These are phyloP conservation scores for Julus scanicus DNA, from an alignment of 2,888 invertebrate species.

Conservation along the genomic window DNA sequence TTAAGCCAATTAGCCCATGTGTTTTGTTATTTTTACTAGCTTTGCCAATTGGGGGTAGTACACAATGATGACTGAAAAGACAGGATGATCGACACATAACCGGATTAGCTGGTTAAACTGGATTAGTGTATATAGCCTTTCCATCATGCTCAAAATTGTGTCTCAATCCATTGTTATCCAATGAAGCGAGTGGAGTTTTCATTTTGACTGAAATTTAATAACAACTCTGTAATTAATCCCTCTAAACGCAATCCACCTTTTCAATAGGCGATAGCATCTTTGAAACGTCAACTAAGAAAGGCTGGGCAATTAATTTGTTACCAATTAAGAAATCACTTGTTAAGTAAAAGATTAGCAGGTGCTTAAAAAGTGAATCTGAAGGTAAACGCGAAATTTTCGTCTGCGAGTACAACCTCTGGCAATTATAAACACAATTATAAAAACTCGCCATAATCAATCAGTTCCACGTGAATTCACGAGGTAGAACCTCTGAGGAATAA, in stretches of 20 bases:
- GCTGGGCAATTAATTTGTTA: slow-evolving; percentile 29
- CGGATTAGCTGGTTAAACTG: neutral
- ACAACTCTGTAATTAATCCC: slow-evolving; percentile 35
- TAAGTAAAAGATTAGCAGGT: slow-evolving; percentile 32
- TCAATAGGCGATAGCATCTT: slow-evolving; percentile 1
- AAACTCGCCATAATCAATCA: slow-evolving; percentile 3
- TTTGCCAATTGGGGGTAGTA: no score
- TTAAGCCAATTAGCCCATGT: no score
- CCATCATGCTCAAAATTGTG: neutral
- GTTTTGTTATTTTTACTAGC: no score
- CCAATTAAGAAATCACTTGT: slow-evolving; percentile 42
- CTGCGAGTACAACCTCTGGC: neutral
- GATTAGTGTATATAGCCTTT: neutral
- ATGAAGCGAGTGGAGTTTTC: neutral
- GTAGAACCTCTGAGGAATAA: neutral
- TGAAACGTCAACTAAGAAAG: neutral
- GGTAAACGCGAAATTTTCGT: neutral
- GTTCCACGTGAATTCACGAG: neutral
- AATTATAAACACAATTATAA: slow-evolving; percentile 3
- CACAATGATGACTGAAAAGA: neutral
- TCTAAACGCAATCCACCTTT: neutral
- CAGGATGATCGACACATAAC: neutral
- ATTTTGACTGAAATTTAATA: slow-evolving; percentile 42
- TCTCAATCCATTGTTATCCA: neutral
- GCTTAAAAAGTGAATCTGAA: slow-evolving; percentile 29